phyloP scores from a whole-genome alignment of 2,113 vertebrate genomes.

The Catagonus wagneri region DNA sequence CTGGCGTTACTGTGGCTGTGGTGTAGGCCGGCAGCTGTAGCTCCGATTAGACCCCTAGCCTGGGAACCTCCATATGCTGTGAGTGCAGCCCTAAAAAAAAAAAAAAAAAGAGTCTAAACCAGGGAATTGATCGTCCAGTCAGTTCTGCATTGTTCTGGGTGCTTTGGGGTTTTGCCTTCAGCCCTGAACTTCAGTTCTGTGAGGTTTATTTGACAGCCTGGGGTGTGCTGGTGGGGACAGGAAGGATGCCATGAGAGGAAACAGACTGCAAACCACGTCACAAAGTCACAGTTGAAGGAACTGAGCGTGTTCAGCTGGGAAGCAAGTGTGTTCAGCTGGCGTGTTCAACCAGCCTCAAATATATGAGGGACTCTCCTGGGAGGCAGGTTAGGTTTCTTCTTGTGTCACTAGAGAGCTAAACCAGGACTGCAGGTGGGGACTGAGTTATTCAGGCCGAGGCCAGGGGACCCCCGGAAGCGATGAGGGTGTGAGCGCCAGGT shows the following conservation, averaged over 20 bases:
- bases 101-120: too few relatives aligned
- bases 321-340: not conserved
- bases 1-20: too few relatives aligned
- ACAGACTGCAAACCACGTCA: not conserved
- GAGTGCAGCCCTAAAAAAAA: too few relatives aligned
- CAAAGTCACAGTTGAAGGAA: not conserved
- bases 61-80: too few relatives aligned
- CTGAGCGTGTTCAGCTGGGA: not conserved
- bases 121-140: not conserved
- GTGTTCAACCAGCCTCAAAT: not conserved
- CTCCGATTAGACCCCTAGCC: too few relatives aligned
- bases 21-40: too few relatives aligned
- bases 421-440: not conserved
- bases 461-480: not conserved
- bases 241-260: not conserved
- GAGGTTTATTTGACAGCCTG: not conserved
- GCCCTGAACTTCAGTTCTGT: not conserved
- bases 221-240: not conserved
- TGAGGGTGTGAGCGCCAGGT: not conserved
- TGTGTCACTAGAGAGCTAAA: not conserved
- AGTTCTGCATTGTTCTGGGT: not conserved
- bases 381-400: not conserved
- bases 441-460: not conserved
- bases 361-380: not conserved
- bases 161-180: not conserved